phyloP scores from a whole-genome alignment of 2,888 invertebrate genomes.

The Diogma glabrata region DNA sequence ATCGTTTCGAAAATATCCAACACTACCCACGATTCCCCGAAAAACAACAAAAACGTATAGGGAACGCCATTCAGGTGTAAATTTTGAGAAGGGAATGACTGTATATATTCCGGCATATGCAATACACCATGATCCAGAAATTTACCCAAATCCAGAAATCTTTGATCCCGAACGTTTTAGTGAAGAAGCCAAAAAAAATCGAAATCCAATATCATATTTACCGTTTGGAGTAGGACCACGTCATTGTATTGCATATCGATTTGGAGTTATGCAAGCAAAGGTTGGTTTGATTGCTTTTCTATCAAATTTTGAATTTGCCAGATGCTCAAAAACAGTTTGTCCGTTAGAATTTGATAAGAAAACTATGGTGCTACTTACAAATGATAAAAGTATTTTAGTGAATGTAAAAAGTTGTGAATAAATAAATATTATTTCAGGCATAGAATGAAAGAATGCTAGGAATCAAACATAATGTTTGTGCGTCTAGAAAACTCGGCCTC shows the following conservation, averaged over 20 bases:
- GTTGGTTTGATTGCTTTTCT: conserved; percentile 1
- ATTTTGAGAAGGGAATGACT: conserved; percentile 23
- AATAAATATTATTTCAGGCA: too few relatives aligned
- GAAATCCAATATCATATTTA: conserved; percentile 10
- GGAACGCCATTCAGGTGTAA: conserved; percentile 24
- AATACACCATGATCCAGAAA: conserved; percentile 36
- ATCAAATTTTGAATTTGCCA: too few relatives aligned
- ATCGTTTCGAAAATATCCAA: conserved; percentile 38
- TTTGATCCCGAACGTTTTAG: conserved; percentile 39
- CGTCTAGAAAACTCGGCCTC: too few relatives aligned
- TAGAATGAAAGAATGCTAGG: too few relatives aligned
- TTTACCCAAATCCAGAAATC: conserved; percentile 35
- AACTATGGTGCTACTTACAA: too few relatives aligned
- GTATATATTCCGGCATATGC: conserved; percentile 27
- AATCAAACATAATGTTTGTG: too few relatives aligned
- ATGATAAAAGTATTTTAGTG: too few relatives aligned
- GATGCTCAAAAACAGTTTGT: too few relatives aligned
- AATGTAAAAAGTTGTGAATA: too few relatives aligned
- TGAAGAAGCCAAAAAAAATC: conserved; percentile 13
- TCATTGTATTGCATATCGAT: conserved; percentile 16
- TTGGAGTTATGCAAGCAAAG: conserved; percentile 14
- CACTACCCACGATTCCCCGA: conserved; percentile 30
- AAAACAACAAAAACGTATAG: conserved; percentile 28
- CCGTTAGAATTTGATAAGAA: too few relatives aligned
- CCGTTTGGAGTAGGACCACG: conserved; percentile 17